Conservation (phyloP, 2,113 vertebrate genomes). For the Erythrocercus mccallii region DNA sequence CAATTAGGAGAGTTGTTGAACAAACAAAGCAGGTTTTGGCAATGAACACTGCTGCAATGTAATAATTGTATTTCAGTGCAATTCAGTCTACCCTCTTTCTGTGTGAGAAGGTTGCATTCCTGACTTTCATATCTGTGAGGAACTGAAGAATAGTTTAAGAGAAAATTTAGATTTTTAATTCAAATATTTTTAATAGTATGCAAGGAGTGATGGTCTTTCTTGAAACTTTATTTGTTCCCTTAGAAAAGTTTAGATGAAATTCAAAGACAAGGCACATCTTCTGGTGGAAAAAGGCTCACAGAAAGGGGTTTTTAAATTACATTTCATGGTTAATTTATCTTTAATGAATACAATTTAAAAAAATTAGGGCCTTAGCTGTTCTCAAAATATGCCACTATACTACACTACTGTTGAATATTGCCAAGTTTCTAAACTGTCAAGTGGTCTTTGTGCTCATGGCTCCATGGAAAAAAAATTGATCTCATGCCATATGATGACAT, state of each 20-base stretch:
- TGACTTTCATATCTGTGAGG: neutral
- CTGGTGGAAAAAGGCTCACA: neutral
- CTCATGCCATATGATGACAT: conserved; percentile 20
- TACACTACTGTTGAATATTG: neutral
- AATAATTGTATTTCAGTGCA: neutral
- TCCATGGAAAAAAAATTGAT: conserved; percentile 1
- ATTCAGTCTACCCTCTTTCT: neutral
- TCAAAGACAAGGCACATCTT: neutral
- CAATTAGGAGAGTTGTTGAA: neutral
- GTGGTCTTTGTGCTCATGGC: neutral
- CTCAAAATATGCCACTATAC: neutral
- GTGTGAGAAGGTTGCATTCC: neutral
- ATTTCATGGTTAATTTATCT: conserved; percentile 25
- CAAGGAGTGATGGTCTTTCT: neutral
- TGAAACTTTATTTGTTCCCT: neutral
- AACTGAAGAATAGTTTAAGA: neutral
- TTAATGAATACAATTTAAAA: neutral
- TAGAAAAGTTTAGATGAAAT: neutral
- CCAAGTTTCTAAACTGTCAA: conserved; percentile 1
- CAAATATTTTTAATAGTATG: neutral
- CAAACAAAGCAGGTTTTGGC: neutral
- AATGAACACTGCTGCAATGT: neutral
- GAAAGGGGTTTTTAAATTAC: neutral
- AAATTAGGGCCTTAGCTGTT: neutral
- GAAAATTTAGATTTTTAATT: neutral